Conservation (phyloP, 2,113 vertebrate species). For the Patagioenas fasciata region DNA sequence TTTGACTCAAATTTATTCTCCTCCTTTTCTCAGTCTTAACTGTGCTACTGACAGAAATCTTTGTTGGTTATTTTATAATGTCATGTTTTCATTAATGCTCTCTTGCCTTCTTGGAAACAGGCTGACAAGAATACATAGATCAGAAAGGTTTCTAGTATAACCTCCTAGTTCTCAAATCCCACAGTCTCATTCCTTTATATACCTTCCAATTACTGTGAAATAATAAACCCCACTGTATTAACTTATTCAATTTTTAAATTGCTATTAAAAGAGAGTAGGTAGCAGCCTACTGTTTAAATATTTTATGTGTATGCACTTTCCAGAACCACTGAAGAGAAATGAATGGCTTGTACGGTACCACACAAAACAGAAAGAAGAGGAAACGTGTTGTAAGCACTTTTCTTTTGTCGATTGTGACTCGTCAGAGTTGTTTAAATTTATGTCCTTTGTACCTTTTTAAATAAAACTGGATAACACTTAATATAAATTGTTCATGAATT, state of each 20-base stretch:
- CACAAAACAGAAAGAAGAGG: neutral
- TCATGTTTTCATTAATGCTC: conserved; percentile 16
- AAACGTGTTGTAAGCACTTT: neutral
- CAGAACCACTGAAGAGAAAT: neutral
- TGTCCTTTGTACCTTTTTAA: neutral
- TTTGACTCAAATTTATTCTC: conserved; percentile 31
- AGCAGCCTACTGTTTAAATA: neutral
- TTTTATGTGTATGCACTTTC: neutral
- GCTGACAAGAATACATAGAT: neutral
- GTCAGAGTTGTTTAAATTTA: neutral
- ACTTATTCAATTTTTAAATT: neutral
- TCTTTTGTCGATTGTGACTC: neutral
- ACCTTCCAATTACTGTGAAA: neutral
- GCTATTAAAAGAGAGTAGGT: neutral
- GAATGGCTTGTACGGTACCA: neutral
- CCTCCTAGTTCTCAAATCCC: neutral
- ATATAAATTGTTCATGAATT: neutral
- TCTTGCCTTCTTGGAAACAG: neutral
- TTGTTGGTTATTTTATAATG: neutral
- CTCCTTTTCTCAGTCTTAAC: neutral
- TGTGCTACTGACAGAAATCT: conserved; percentile 14
- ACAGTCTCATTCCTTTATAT: neutral
- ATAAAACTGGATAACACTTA: neutral
- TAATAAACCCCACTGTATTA: neutral
- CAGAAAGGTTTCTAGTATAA: neutral